phyloP scores from a whole-genome alignment of 2,888 invertebrate genomes.

The Amphipyra berbera region DNA sequence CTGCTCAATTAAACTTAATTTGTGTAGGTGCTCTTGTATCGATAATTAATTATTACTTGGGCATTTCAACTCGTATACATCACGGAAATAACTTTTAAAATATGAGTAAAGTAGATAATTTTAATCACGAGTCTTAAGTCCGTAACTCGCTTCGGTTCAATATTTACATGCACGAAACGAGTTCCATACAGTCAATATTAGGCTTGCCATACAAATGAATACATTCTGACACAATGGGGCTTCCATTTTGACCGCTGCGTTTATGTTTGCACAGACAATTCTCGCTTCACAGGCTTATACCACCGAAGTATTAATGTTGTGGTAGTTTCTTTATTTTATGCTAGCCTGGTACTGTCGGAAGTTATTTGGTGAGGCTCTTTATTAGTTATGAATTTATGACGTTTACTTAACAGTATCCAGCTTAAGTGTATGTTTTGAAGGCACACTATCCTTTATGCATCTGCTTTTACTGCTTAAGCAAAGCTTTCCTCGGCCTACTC shows the following conservation, averaged over 20 bases:
- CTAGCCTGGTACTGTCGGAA: constrained; percentile 37
- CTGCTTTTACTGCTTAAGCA: background rate
- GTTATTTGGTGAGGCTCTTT: constrained; percentile 34
- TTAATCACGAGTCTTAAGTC: constrained; percentile 70
- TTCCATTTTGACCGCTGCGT: constrained; percentile 86
- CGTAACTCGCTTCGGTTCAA: constrained; percentile 66
- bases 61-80: background rate
- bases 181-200: constrained; percentile 86
- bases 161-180: constrained; percentile 84
- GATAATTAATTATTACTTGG: too few relatives aligned
- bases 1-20: too few relatives aligned
- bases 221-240: constrained; percentile 87
- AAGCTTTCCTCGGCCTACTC: background rate
- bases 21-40: too few relatives aligned
- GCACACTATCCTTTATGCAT: too few relatives aligned
- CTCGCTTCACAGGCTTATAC: constrained; percentile 79
- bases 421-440: constrained; percentile 14
- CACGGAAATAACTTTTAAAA: constrained; percentile 13
- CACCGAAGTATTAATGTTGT: constrained; percentile 76
- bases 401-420: constrained; percentile 27
- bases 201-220: constrained; percentile 88
- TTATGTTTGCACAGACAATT: constrained; percentile 86
- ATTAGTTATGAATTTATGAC: constrained; percentile 28
- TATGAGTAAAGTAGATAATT: constrained; percentile 61
- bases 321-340: constrained; percentile 55